Conservation (phyloP, 1,140 invertebrate genomes). For the Drosophila ambigua region DNA sequence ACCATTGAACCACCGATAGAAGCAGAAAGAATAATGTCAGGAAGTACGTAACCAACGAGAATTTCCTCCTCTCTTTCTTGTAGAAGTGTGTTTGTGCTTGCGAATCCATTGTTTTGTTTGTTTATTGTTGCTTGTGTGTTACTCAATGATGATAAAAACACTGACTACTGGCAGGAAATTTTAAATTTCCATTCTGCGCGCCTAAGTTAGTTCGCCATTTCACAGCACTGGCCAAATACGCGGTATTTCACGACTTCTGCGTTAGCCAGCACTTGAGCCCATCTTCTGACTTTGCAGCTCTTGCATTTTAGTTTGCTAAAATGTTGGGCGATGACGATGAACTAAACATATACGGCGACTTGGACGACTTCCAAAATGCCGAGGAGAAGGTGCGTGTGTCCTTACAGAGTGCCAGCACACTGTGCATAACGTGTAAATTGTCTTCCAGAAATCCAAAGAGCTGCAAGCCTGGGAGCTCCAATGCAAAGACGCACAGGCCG, state of each 20-base stretch:
- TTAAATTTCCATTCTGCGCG: too few species aligned
- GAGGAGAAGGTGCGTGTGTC: conserved; percentile 57
- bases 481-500: conserved; percentile 37
- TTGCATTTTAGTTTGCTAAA: conserved; percentile 3
- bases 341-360: conserved; percentile 75
- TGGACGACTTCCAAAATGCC: conserved; percentile 71
- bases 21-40: conserved; percentile 15
- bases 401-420: too few species aligned
- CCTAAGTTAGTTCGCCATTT: too few species aligned
- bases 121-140: background rate
- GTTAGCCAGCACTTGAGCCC: too few species aligned
- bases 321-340: conserved; percentile 65
- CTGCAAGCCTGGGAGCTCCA: conserved; percentile 59
- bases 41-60: conserved; percentile 10
- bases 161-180: too few species aligned
- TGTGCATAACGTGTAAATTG: background rate
- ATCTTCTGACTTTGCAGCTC: too few species aligned
- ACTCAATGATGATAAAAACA: too few species aligned
- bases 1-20: conserved; percentile 34
- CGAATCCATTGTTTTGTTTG: background rate
- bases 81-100: background rate
- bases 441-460: conserved; percentile 72
- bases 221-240: too few species aligned
- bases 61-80: conserved; percentile 7
- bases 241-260: too few species aligned